These are phyloP conservation scores for Cyclargus thomasi DNA, from an alignment of 1,140 invertebrate genomes.

Conservation along the genomic window DNA sequence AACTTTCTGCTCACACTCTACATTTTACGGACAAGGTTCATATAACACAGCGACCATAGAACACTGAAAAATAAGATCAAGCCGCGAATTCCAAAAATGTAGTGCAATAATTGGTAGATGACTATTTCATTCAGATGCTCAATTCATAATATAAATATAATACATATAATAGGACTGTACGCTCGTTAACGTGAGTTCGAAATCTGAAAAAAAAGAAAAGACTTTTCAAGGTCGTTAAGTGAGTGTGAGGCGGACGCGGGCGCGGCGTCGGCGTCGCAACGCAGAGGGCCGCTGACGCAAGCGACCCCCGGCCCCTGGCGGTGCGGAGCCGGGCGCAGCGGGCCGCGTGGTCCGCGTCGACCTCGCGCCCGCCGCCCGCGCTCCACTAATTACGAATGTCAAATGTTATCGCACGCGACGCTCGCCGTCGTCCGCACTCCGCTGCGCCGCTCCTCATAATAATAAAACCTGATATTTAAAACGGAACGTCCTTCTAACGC, in stretches of 20 bases:
- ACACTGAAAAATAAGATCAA: no score
- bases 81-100: no score
- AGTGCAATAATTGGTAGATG: no score
- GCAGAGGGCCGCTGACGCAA: slow-evolving; percentile 5
- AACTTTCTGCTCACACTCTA: no score
- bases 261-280: slow-evolving; percentile 27
- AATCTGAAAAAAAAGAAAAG: slow-evolving; percentile 49
- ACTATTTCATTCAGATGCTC: no score
- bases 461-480: slow-evolving; percentile 76
- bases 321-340: slow-evolving; percentile 16
- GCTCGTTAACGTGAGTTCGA: slow-evolving; percentile 20
- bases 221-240: slow-evolving; percentile 47
- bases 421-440: slow-evolving; percentile 66
- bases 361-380: slow-evolving; percentile 41
- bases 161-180: not conserved
- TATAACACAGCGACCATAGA: no score
- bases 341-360: slow-evolving; percentile 18
- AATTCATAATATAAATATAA: no score
- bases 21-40: no score
- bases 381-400: slow-evolving; percentile 69
- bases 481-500: slow-evolving; percentile 75
- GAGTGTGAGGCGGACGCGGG: slow-evolving; percentile 43
- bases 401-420: slow-evolving; percentile 74
- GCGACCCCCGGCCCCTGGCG: not conserved
- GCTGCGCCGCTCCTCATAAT: slow-evolving; percentile 73